Evolutionary conservation across 2,888 invertebrate species (phyloP), one percentile per base, ranked within the genome.

Genomic region (Papilio demoleus): DNA sequence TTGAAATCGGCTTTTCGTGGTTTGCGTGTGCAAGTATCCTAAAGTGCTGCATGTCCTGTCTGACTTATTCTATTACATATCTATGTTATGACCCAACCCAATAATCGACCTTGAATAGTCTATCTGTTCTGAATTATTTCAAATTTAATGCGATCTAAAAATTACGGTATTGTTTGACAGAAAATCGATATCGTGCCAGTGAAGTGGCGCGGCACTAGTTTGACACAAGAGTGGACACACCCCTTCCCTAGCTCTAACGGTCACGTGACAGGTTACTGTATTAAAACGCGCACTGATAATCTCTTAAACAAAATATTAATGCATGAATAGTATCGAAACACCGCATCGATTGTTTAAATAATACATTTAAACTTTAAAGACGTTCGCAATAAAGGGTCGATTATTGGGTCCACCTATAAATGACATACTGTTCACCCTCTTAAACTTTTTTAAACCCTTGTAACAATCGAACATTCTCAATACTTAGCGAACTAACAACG

Each of bases 401-500:
- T 47, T 47, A 47, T 22, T 22, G 22, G 47, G 19, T 22, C 3
- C 60, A 40, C n/a, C 1, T 19, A 17, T 45, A 2, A 9, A 1
- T 45, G 45, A 12, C 5, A 12, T 38, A 59, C 8, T 34, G 4
- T 27, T 45, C 27, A 47, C 17, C 38, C 50, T 17, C n/a, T 45
- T 19, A 61, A 34, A 40, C 34, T 34, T 22, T 24, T 11, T 56
- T n/a, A 45, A 56, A 36, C 40, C 53, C 62, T 56, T 22, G n/a
- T 19, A 34, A 56, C 34, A 50, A 58, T 24, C 45, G 59, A 65
- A 65, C 47, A 38, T 66, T 58, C 53, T 24, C 58, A 56, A 63
- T 27, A 45, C 58, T 62, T 42, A 40, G 62, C 53, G 11, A 42
- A 17, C 17, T 19, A 50, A 31, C 24, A 34, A 60, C 31, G 4